Evolutionary conservation across 2,797 vertebrate species (phyloP).

Genomic region (Valencia hispanica): DNA sequence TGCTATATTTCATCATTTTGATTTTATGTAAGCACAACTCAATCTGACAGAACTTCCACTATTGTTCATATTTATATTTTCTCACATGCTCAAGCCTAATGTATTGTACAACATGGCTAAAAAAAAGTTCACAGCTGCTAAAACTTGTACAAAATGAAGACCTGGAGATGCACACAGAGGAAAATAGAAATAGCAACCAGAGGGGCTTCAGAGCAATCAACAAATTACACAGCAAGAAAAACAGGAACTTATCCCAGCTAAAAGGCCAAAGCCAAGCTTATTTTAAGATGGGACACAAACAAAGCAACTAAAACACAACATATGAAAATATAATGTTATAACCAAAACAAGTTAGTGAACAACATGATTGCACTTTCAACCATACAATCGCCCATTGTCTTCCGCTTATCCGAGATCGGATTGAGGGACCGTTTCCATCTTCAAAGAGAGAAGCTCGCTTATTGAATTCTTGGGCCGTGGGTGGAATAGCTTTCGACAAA

Average conservation of each 20-base stretch:
- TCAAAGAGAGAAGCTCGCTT: constrained; percentile 31
- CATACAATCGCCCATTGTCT: no score
- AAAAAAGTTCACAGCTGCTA: neutral
- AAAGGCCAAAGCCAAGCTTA: no score
- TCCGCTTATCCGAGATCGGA: no score
- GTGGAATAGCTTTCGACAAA: constrained; percentile 35
- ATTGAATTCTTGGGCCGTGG: constrained; percentile 55
- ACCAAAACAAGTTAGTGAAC: no score
- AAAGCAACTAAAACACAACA: no score
- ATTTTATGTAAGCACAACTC: neutral
- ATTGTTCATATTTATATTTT: neutral
- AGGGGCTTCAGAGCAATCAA: neutral
- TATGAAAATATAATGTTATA: no score
- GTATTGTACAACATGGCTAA: neutral
- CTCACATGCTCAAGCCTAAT: neutral
- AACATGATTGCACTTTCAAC: no score
- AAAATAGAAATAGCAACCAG: neutral
- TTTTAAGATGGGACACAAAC: neutral
- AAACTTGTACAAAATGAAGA: neutral
- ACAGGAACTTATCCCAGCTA: neutral
- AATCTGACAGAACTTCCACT: neutral
- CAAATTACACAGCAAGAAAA: neutral
- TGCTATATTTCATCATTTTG: no score
- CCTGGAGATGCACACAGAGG: neutral
- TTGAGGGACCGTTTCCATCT: constrained; percentile 47